A percentile compares a stretch with the other conserved stretches of the same genome.
These are phyloP conservation scores for Eremobia ochroleuca DNA, from an alignment of 2,888 invertebrate genomes.

Conservation along the genomic window DNA sequence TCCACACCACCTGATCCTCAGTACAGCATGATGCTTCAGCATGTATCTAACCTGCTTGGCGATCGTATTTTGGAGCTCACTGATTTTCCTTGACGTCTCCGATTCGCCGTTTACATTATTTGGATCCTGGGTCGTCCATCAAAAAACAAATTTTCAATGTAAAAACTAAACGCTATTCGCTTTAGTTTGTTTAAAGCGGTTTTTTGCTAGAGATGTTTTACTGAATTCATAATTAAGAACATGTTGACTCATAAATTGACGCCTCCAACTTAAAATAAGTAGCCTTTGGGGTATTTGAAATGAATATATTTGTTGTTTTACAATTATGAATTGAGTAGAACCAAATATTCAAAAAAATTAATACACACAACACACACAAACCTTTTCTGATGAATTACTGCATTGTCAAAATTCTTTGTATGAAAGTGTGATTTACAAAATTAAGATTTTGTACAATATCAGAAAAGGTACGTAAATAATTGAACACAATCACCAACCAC, in stretches of 20 bases:
- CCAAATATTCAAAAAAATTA: slow-evolving; percentile 31
- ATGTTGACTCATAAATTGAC: background rate
- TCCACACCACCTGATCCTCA: slow-evolving; percentile 31
- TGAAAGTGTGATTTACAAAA: too few relatives aligned
- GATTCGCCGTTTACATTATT: slow-evolving; percentile 87
- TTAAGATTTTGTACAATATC: slow-evolving; percentile 29
- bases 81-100: slow-evolving; percentile 90
- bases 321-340: slow-evolving; percentile 56
- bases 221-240: slow-evolving; percentile 47
- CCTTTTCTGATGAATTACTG: slow-evolving; percentile 30
- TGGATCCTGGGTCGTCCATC: slow-evolving; percentile 85
- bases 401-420: too few relatives aligned
- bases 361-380: slow-evolving; percentile 57
- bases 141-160: slow-evolving; percentile 74
- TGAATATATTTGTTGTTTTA: background rate
- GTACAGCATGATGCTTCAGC: slow-evolving; percentile 62
- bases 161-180: slow-evolving; percentile 66
- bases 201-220: slow-evolving; percentile 52
- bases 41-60: slow-evolving; percentile 94
- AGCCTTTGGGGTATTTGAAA: background rate
- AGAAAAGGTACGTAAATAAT: slow-evolving; percentile 66
- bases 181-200: slow-evolving; percentile 43
- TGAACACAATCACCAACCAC: slow-evolving; percentile 81
- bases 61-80: slow-evolving; percentile 96
- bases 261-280: background rate